Conservation (phyloP, 2,113 vertebrate genomes). For the Balaenoptera acutorostrata region DNA sequence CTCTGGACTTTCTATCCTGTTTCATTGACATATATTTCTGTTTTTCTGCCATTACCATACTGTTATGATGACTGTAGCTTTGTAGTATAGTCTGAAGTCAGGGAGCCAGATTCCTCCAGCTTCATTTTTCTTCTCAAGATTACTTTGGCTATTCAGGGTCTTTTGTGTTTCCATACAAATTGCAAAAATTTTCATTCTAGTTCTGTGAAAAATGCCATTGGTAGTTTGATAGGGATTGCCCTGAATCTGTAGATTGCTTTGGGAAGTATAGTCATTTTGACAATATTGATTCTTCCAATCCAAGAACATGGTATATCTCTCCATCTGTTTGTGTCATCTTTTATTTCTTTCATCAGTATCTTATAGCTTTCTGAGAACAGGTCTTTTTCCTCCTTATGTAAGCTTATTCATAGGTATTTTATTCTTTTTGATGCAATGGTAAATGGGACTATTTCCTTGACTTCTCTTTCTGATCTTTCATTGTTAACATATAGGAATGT, state of each 20-base stretch:
- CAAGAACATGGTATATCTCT: neutral
- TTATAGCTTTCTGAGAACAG: neutral
- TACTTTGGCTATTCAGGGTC: too few species aligned
- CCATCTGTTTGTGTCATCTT: neutral
- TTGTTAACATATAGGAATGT: neutral
- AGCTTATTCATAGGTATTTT: neutral
- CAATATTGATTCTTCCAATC: neutral
- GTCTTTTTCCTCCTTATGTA: neutral
- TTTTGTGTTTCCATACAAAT: too few species aligned
- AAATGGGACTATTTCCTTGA: neutral
- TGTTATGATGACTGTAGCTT: too few species aligned
- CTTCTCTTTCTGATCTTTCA: neutral
- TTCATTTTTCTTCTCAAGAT: too few species aligned
- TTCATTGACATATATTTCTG: too few species aligned
- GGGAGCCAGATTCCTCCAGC: too few species aligned
- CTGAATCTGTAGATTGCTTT: neutral
- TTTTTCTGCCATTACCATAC: too few species aligned
- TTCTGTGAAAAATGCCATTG: too few species aligned
- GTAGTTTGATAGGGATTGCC: neutral
- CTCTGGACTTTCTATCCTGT: too few species aligned
- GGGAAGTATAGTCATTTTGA: neutral
- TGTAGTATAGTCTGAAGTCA: too few species aligned
- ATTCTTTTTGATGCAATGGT: neutral
- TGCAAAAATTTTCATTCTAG: too few species aligned
- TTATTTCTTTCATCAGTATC: neutral